A percentile compares a stretch with the other conserved stretches of the same genome.
Conservation (phyloP, 2,888 invertebrate genomes). For the Drosophila mimica region DNA sequence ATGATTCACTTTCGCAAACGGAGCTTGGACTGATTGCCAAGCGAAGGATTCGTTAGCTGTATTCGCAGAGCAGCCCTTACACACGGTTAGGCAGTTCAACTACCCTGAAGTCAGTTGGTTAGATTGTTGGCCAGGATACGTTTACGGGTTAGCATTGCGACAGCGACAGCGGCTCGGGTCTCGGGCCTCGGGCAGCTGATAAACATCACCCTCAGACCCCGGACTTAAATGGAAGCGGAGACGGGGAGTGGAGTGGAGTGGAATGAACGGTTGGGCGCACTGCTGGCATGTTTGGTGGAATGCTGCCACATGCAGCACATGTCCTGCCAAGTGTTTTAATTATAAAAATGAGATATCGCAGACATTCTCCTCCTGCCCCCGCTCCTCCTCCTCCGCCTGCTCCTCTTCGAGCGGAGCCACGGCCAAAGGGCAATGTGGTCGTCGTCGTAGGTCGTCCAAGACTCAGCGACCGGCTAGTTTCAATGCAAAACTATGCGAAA, state of each 20-base stretch:
- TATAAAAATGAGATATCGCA: constrained; percentile 79
- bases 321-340: constrained; percentile 81
- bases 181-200: constrained; percentile 63
- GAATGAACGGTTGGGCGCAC: constrained; percentile 58
- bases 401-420: not conserved
- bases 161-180: constrained; percentile 11
- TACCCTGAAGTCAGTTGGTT: constrained; percentile 64
- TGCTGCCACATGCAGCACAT: constrained; percentile 70
- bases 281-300: constrained; percentile 67
- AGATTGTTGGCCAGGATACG: constrained; percentile 72
- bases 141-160: constrained; percentile 59
- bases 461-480: constrained; percentile 42
- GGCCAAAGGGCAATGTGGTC: constrained; percentile 42
- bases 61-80: constrained; percentile 32
- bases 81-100: constrained; percentile 56
- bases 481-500: constrained; percentile 75
- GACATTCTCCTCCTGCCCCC: constrained; percentile 27
- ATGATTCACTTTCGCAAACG: not conserved
- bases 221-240: not conserved
- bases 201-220: constrained; percentile 59
- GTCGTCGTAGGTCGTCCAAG: constrained; percentile 12
- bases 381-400: not conserved
- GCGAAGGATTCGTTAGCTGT: constrained; percentile 26
- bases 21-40: not conserved
- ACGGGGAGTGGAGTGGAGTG: constrained; percentile 5